Conservation (phyloP, 2,113 vertebrate genomes). For the Lagopus leucura region DNA sequence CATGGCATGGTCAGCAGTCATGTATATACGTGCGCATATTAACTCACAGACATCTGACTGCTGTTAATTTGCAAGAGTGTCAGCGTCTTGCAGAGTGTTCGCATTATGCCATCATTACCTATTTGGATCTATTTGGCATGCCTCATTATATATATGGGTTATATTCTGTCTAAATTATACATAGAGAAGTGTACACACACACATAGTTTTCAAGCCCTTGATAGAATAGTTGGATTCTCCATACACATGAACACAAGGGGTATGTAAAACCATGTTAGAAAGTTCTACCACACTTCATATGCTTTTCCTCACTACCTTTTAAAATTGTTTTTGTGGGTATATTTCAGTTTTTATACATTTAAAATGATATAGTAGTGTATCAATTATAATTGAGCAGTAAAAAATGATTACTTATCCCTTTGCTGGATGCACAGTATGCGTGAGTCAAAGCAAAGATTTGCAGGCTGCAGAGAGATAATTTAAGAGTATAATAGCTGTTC, state of each 20-base stretch:
- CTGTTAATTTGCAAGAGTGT: background rate
- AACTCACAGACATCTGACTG: background rate
- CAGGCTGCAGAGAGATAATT: constrained; percentile 45
- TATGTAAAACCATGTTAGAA: background rate
- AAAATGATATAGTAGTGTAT: constrained; percentile 18
- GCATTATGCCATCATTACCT: background rate
- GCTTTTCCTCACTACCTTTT: background rate
- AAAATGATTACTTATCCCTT: constrained; percentile 31
- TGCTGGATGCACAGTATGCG: background rate
- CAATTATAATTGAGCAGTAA: constrained; percentile 59
- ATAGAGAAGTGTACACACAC: background rate
- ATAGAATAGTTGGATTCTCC: background rate
- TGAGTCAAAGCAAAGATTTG: constrained; percentile 54
- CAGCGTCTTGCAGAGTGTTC: background rate
- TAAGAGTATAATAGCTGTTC: constrained; percentile 14
- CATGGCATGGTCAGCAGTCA: rapidly evolving
- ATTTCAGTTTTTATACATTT: constrained; percentile 2
- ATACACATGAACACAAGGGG: background rate
- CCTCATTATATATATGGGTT: background rate
- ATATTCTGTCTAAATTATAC: background rate
- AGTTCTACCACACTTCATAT: background rate
- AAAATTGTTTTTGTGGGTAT: background rate
- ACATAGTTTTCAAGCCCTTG: background rate
- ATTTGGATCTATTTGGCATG: background rate
- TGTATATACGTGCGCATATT: background rate